Percentiles rank a stretch among this genome's conserved stretches.
These are phyloP conservation scores for Ricordea florida DNA, from an alignment of 92 coral and sea anemone species.

Conservation along the genomic window DNA sequence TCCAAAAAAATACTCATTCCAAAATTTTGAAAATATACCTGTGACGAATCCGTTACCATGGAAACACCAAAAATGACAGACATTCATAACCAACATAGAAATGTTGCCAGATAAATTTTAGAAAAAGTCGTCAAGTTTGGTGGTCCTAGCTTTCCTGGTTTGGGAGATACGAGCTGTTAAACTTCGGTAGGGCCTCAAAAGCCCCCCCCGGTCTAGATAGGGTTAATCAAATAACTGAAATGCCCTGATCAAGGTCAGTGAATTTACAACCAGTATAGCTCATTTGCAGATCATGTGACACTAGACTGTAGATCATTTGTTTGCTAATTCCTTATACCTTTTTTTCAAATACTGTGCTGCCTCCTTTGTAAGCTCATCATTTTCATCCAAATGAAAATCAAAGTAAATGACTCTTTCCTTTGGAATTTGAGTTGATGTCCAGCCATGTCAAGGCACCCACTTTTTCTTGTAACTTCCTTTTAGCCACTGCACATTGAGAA, in stretches of 20 bases:
- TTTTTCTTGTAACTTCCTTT: slow-evolving; percentile 37
- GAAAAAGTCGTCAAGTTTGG: no score
- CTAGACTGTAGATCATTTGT: not conserved
- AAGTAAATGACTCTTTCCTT: slow-evolving; percentile 39
- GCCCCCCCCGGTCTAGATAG: no score
- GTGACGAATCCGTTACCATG: no score
- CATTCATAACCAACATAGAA: no score
- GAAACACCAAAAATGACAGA: no score
- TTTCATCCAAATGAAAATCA: slow-evolving; percentile 18
- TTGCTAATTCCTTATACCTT: slow-evolving; percentile 15
- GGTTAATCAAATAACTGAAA: no score
- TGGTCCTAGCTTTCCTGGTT: no score
- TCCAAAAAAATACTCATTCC: no score
- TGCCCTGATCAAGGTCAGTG: not conserved
- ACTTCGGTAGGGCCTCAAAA: no score
- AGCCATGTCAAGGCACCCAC: slow-evolving; percentile 40
- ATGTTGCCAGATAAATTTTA: no score
- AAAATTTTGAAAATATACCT: no score
- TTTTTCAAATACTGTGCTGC: slow-evolving; percentile 18
- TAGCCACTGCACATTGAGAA: slow-evolving; percentile 24
- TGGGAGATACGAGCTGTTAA: no score
- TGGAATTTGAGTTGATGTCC: slow-evolving; percentile 24
- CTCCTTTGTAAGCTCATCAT: slow-evolving; percentile 30
- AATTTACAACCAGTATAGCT: not conserved
- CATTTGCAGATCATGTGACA: not conserved